Conservation (phyloP, 1,140 invertebrate species). For the Drosophila mauritiana region DNA sequence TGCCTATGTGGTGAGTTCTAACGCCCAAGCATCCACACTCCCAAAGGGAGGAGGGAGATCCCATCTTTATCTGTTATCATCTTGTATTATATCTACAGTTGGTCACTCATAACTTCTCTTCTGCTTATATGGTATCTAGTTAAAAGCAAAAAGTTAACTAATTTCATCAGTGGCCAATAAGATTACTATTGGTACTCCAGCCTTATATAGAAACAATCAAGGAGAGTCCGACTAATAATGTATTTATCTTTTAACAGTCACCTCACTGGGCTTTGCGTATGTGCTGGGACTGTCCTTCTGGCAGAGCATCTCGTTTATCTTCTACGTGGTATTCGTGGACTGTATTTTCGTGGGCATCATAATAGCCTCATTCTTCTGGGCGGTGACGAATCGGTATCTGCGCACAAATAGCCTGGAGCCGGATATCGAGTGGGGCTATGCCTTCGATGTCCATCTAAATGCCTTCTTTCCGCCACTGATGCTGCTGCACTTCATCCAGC, state of each 20-base stretch:
- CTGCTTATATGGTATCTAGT: too few relatives aligned
- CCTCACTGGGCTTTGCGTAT: slow-evolving; percentile 95
- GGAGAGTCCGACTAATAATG: too few relatives aligned
- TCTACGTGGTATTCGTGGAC: slow-evolving; percentile 97
- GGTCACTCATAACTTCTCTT: too few relatives aligned
- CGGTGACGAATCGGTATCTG: slow-evolving; percentile 93
- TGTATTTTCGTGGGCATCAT: slow-evolving; percentile 95
- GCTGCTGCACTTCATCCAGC: slow-evolving; percentile 96
- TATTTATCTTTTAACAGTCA: slow-evolving; percentile 87
- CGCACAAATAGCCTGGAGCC: slow-evolving; percentile 88
- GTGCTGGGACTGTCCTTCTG: slow-evolving; percentile 91
- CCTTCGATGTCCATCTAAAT: slow-evolving; percentile 99
- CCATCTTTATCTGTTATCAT: neutral
- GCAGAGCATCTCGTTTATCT: slow-evolving; percentile 93
- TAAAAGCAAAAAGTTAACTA: neutral
- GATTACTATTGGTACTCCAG: neutral
- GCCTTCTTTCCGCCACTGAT: slow-evolving; percentile 97
- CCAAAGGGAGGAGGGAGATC: neutral
- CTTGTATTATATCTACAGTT: neutral
- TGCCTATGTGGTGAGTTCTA: slow-evolving; percentile 92
- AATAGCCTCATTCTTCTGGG: slow-evolving; percentile 96
- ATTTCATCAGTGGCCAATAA: slow-evolving; percentile 15
- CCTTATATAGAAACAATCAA: too few relatives aligned
- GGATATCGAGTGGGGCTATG: slow-evolving; percentile 99
- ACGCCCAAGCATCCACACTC: neutral